A percentile compares a stretch with the other conserved stretches of the same genome.
Conservation (phyloP, 2,113 vertebrate species). For the Marcusenius ussheri region DNA sequence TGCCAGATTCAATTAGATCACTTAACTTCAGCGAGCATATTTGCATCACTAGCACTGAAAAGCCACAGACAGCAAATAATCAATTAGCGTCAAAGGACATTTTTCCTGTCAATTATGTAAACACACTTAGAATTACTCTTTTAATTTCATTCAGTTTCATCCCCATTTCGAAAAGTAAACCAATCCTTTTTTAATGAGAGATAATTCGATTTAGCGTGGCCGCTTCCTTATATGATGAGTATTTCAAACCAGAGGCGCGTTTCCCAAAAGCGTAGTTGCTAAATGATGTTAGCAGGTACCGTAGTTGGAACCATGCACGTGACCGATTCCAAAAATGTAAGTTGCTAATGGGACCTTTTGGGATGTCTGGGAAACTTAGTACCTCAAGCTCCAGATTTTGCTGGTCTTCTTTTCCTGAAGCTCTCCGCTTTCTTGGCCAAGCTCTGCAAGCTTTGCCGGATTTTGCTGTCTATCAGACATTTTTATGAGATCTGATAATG, state of each 20-base stretch:
- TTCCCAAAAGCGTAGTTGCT: slow-evolving; percentile 3
- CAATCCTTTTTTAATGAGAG: not conserved
- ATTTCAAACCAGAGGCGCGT: not conserved
- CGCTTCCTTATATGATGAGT: not conserved
- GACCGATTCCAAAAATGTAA: not conserved
- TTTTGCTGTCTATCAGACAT: not conserved
- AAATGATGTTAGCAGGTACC: slow-evolving; percentile 25
- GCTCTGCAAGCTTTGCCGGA: not conserved
- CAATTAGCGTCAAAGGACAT: slow-evolving; percentile 23
- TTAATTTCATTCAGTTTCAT: not conserved
- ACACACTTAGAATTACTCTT: slow-evolving; percentile 2
- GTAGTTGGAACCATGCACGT: not conserved
- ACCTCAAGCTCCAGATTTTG: not conserved
- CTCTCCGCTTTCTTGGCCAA: not conserved
- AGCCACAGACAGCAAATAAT: not conserved
- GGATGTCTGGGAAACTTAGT: slow-evolving; percentile 20
- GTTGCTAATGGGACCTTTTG: not conserved
- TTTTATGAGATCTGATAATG: not conserved
- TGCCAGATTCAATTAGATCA: slow-evolving; percentile 19
- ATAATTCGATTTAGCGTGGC: slow-evolving; percentile 16
- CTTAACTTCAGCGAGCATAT: not conserved
- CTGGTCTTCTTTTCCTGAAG: not conserved
- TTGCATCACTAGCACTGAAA: not conserved
- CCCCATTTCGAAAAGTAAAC: not conserved
- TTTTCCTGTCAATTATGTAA: slow-evolving; percentile 1